These are phyloP conservation scores for Mesorhabditis belari DNA, from an alignment of 2,888 invertebrate genomes.

Conservation along the genomic window DNA sequence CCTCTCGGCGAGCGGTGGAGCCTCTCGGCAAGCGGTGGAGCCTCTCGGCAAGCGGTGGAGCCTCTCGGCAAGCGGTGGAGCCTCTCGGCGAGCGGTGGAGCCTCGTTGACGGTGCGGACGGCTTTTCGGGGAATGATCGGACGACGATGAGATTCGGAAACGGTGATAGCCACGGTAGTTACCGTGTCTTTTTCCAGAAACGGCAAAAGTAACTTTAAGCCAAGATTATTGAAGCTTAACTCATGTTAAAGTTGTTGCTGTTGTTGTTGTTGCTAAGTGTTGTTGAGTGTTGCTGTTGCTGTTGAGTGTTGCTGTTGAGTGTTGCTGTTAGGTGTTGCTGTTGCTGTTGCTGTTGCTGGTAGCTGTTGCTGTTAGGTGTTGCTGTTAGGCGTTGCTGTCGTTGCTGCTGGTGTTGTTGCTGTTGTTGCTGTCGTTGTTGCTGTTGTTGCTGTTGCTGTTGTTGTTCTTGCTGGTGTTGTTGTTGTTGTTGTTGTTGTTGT, in stretches of 20 bases:
- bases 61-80: too few species aligned
- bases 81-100: too few species aligned
- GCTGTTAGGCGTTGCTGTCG: too few species aligned
- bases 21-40: too few species aligned
- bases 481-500: constrained; percentile 20
- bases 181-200: background rate
- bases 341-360: constrained; percentile 6
- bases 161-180: too few species aligned
- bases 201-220: background rate
- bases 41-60: too few species aligned
- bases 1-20: too few species aligned
- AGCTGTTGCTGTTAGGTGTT: too few species aligned
- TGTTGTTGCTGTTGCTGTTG: constrained; percentile 6
- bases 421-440: constrained; percentile 13
- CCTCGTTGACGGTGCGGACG: constrained; percentile 5
- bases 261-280: background rate
- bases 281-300: background rate
- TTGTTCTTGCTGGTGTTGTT: constrained; percentile 6
- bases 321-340: too few species aligned
- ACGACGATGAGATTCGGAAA: too few species aligned
- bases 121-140: too few species aligned
- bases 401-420: background rate
- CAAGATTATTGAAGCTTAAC: background rate
- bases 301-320: too few species aligned
- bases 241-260: background rate